Conservation (phyloP, 2,888 invertebrate genomes). For the Erebia ligea region DNA sequence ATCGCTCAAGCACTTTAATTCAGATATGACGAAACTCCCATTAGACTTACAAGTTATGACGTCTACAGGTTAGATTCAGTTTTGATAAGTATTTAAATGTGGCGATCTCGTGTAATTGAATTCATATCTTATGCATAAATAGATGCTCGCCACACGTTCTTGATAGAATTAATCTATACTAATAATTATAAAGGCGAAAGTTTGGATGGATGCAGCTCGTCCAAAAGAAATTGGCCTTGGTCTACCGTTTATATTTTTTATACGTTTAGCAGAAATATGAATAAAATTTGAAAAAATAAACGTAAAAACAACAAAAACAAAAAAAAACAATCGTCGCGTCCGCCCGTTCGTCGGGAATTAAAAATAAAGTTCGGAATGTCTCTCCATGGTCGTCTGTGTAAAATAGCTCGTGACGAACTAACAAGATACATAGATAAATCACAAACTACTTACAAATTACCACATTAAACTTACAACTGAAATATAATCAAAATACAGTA, state of each 20-base stretch:
- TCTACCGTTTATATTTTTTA: no score
- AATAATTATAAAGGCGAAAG: no score
- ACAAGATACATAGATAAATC: no score
- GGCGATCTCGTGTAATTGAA: constrained; percentile 14
- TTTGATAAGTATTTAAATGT: constrained; percentile 18
- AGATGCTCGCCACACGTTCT: background rate
- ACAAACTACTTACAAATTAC: no score
- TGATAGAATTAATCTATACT: background rate
- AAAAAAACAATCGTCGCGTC: no score
- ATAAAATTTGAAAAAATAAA: no score
- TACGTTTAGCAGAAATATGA: no score
- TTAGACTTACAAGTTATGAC: constrained; percentile 18
- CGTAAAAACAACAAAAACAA: background rate
- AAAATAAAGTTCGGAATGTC: constrained; percentile 14
- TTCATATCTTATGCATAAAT: constrained; percentile 9
- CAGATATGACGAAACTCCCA: constrained; percentile 14
- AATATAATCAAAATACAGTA: no score
- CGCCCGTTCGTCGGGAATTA: background rate
- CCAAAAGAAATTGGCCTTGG: no score
- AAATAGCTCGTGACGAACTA: background rate
- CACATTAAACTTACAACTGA: no score
- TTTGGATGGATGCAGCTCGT: no score
- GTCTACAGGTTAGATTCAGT: constrained; percentile 12
- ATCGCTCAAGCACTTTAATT: background rate
- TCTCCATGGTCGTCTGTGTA: background rate